These are phyloP conservation scores for Lophochroa leadbeateri DNA, from an alignment of 2,113 vertebrate species.

Conservation along the genomic window DNA sequence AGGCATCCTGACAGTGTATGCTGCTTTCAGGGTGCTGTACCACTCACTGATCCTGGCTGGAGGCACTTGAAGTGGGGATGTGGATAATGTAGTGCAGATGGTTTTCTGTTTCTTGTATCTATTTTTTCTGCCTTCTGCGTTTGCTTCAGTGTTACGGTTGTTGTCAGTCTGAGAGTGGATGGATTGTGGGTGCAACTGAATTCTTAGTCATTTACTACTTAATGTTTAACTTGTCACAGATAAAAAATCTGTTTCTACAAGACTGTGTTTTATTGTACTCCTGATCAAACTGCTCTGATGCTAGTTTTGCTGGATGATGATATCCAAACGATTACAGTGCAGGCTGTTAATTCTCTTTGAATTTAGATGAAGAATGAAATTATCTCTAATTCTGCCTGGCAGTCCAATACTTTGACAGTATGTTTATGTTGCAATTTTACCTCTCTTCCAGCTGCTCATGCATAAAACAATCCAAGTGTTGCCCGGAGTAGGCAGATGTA, in stretches of 20 bases:
- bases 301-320: neutral
- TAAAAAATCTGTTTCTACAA: neutral
- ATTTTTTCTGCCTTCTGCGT: neutral
- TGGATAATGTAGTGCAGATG: neutral
- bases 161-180: neutral
- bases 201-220: neutral
- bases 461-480: neutral
- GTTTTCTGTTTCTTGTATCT: neutral
- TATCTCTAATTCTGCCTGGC: neutral
- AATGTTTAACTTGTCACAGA: neutral
- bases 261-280: neutral
- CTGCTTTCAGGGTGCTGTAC: neutral
- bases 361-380: neutral
- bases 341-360: neutral
- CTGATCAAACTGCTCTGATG: neutral
- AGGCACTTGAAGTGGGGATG: neutral
- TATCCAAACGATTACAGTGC: neutral
- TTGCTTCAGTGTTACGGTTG: neutral
- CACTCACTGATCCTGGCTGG: neutral
- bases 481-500: neutral
- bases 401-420: neutral
- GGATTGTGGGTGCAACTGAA: neutral
- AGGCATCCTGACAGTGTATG: neutral
- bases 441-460: neutral
- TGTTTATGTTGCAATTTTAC: neutral